A percentile compares a stretch with the other conserved stretches of the same genome.
phyloP scores from a whole-genome alignment of 2,113 vertebrate genomes.

The Thryonomys swinderianus region DNA sequence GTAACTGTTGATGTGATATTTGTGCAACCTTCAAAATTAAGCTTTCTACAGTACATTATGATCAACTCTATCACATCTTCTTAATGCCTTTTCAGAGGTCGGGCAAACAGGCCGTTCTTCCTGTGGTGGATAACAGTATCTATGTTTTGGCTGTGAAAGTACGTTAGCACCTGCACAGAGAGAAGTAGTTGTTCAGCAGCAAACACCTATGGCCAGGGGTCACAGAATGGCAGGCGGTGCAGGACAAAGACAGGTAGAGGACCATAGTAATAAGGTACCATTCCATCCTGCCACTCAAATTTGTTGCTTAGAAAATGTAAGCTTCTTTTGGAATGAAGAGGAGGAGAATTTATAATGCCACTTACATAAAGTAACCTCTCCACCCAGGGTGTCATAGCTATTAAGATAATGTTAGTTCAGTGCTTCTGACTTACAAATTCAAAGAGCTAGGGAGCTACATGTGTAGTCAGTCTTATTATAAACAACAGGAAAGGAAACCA shows the following conservation, averaged over 20 bases:
- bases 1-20: not conserved
- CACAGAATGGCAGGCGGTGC: not conserved
- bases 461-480: constrained; percentile 1
- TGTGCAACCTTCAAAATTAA: not conserved
- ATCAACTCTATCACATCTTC: not conserved
- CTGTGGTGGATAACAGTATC: not conserved
- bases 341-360: not conserved
- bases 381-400: constrained; percentile 30
- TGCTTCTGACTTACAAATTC: constrained; percentile 7
- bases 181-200: not conserved
- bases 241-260: not conserved
- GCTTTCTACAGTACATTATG: not conserved
- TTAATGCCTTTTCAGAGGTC: not conserved
- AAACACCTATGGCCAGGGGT: not conserved
- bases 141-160: not conserved
- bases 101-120: not conserved
- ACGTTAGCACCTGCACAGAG: not conserved
- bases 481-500: constrained; percentile 39
- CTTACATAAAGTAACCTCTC: constrained; percentile 43
- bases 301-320: constrained; percentile 6
- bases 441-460: constrained; percentile 44
- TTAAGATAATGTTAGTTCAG: constrained; percentile 37
- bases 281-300: not conserved
- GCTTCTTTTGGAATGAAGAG: constrained; percentile 30
- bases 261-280: fast-evolving